Conservation (phyloP, 2,113 vertebrate species). For the Aegithalos caudatus region DNA sequence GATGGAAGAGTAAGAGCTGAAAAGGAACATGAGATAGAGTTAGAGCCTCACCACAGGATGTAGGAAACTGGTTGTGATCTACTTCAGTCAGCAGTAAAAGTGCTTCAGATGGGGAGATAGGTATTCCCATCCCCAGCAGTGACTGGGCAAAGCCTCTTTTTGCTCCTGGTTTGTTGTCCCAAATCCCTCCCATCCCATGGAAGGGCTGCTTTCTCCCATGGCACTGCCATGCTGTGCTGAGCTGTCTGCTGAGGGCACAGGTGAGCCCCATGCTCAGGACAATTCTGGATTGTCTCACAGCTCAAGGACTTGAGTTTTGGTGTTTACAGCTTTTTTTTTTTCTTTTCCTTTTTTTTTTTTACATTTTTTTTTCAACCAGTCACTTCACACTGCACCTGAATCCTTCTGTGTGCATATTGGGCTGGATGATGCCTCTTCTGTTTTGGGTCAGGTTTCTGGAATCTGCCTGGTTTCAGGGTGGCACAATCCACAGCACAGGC, state of each 20-base stretch:
- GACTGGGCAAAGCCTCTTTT: neutral
- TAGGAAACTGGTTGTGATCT: neutral
- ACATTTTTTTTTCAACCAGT: neutral
- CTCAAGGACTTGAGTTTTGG: neutral
- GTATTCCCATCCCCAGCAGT: neutral
- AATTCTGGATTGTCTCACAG: neutral
- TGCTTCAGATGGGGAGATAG: neutral
- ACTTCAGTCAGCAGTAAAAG: neutral
- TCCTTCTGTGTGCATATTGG: neutral
- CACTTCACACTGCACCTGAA: neutral
- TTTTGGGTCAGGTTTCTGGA: neutral
- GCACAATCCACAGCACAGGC: neutral
- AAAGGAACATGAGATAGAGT: neutral
- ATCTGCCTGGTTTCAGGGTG: neutral
- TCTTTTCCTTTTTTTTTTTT: neutral
- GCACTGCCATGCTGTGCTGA: neutral
- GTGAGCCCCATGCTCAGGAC: neutral
- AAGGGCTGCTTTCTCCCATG: neutral
- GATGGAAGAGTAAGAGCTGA: neutral
- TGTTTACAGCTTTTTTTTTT: neutral
- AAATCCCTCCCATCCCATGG: neutral
- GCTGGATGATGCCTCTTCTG: neutral
- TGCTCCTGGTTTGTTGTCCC: neutral
- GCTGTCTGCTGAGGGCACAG: neutral
- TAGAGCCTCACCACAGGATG: neutral